phyloP scores from a whole-genome alignment of 2,888 invertebrate species.

The Chrysopilus asiliformis region DNA sequence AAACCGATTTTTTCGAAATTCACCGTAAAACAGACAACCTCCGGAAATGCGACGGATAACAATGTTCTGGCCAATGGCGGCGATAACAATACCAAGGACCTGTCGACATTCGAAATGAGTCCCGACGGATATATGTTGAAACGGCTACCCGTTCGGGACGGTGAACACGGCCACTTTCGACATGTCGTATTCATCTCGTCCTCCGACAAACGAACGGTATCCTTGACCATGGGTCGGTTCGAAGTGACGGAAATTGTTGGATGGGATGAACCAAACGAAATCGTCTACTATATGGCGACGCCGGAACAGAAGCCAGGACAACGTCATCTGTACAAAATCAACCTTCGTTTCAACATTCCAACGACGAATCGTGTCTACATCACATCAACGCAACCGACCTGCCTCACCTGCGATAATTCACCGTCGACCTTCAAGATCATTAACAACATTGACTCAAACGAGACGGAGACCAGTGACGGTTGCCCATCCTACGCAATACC shows the following conservation, averaged over 20 bases:
- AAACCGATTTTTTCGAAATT: slow-evolving; percentile 28
- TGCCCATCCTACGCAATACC: slow-evolving; percentile 35
- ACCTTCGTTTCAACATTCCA: slow-evolving; percentile 36
- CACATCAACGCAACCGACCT: slow-evolving; percentile 32
- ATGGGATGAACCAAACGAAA: slow-evolving; percentile 59
- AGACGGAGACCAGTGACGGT: slow-evolving; percentile 17
- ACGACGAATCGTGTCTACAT: slow-evolving; percentile 35
- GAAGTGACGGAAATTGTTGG: slow-evolving; percentile 60
- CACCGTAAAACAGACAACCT: slow-evolving; percentile 10
- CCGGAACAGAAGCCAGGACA: slow-evolving; percentile 64
- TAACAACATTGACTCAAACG: slow-evolving; percentile 17
- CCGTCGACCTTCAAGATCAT: slow-evolving; percentile 27
- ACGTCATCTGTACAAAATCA: slow-evolving; percentile 66
- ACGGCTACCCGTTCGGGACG: slow-evolving; percentile 46
- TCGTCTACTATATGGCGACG: slow-evolving; percentile 71
- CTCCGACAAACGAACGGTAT: slow-evolving; percentile 31
- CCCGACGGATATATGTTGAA: slow-evolving; percentile 36
- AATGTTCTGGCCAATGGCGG: slow-evolving; percentile 13
- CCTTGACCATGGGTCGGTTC: slow-evolving; percentile 58
- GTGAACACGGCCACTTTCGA: slow-evolving; percentile 46
- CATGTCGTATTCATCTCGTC: slow-evolving; percentile 40
- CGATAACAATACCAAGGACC: background rate
- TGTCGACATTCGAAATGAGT: slow-evolving; percentile 10
- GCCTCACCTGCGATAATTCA: slow-evolving; percentile 35
- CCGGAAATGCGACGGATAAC: slow-evolving; percentile 12